phyloP scores from a whole-genome alignment of 2,888 invertebrate genomes.

The Nomada flava region DNA sequence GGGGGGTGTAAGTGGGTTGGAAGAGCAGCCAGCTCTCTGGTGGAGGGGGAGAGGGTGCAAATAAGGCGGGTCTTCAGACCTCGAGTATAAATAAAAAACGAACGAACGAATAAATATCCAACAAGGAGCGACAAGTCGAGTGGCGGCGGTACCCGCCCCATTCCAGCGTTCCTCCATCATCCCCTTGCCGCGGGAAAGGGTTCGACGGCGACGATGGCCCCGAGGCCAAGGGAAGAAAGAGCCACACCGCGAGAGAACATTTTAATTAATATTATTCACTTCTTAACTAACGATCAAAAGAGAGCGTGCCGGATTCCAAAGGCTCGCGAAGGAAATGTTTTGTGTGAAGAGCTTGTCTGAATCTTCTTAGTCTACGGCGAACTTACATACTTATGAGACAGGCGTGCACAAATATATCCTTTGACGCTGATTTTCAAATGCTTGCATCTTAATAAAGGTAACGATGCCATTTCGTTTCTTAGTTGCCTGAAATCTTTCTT shows the following conservation, averaged over 20 bases:
- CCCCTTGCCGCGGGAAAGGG: slow-evolving; percentile 32
- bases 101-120: slow-evolving; percentile 83
- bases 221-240: slow-evolving; percentile 53
- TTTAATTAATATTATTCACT: slow-evolving; percentile 84
- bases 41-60: slow-evolving; percentile 72
- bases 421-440: not conserved
- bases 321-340: slow-evolving; percentile 40
- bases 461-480: not conserved
- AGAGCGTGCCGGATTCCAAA: slow-evolving; percentile 57
- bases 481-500: not conserved
- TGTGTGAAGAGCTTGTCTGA: slow-evolving; percentile 34
- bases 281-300: slow-evolving; percentile 82
- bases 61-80: slow-evolving; percentile 80
- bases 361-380: slow-evolving; percentile 30
- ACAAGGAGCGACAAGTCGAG: slow-evolving; percentile 81
- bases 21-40: slow-evolving; percentile 54
- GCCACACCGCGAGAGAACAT: slow-evolving; percentile 79
- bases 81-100: slow-evolving; percentile 83
- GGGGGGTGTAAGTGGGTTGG: slow-evolving; percentile 72
- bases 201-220: slow-evolving; percentile 43
- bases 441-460: not conserved
- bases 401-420: not conserved
- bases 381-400: not conserved
- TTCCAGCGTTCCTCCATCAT: slow-evolving; percentile 30
- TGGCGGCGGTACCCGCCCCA: slow-evolving; percentile 69